Conservation (phyloP, 2,113 vertebrate genomes). For the Astur gentilis region DNA sequence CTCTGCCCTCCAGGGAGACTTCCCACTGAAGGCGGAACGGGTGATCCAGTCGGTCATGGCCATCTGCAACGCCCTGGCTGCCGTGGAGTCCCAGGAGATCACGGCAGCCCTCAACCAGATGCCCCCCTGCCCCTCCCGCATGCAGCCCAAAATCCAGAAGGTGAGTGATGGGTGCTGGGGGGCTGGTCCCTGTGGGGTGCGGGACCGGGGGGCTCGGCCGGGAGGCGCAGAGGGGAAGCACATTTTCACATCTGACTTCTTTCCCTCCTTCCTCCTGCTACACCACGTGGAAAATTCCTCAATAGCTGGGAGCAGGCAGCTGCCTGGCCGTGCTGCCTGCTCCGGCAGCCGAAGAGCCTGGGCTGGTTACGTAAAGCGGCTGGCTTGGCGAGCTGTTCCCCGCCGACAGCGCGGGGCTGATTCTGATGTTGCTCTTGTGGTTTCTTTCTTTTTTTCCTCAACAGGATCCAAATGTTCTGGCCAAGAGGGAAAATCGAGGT, state of each 20-base stretch:
- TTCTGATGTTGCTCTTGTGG: background rate
- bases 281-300: slow-evolving; percentile 10
- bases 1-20: slow-evolving; percentile 74
- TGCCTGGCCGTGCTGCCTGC: background rate
- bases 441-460: slow-evolving; percentile 22
- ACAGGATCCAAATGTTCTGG: slow-evolving; percentile 87
- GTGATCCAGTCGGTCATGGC: slow-evolving; percentile 94
- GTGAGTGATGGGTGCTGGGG: slow-evolving; percentile 25
- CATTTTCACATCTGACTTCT: background rate
- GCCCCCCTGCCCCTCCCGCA: slow-evolving; percentile 91
- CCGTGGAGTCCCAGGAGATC: slow-evolving; percentile 90
- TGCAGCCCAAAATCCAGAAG: slow-evolving; percentile 93
- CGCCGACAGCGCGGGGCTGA: background rate
- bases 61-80: slow-evolving; percentile 89
- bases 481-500: slow-evolving; percentile 90
- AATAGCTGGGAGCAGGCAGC: background rate
- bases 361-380: background rate
- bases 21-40: slow-evolving; percentile 84
- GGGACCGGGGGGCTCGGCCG: background rate
- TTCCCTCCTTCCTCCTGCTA: background rate
- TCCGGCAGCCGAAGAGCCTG: background rate
- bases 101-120: slow-evolving; percentile 89
- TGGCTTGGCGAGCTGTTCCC: background rate
- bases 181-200: background rate
- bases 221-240: background rate